phyloP scores from a whole-genome alignment of 2,797 vertebrate genomes.

The Lemur catta region DNA sequence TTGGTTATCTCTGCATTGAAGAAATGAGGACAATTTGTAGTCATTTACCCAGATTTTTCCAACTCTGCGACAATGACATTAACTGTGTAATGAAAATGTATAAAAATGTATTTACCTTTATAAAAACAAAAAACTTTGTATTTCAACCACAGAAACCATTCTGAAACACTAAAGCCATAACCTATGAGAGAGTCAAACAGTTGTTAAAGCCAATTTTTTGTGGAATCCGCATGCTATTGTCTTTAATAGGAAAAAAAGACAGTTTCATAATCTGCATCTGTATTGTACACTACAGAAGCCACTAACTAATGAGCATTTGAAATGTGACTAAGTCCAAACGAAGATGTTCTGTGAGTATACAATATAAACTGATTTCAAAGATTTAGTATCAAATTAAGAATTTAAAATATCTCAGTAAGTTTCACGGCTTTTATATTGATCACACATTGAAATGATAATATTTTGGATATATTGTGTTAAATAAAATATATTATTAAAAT shows the following conservation, averaged over 20 bases:
- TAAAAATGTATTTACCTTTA: constrained; percentile 24
- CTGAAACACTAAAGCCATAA: constrained; percentile 3
- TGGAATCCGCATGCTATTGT: background rate
- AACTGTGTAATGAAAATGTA: background rate
- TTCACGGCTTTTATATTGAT: background rate
- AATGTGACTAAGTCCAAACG: background rate
- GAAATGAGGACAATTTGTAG: background rate
- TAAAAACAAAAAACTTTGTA: constrained; percentile 2
- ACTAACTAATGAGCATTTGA: background rate
- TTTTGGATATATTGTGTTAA: background rate
- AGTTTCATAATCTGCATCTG: background rate
- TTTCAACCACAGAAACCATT: constrained; percentile 13
- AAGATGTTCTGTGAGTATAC: background rate
- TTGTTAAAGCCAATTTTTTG: background rate
- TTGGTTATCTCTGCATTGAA: background rate
- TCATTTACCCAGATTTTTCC: background rate
- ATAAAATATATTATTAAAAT: constrained; percentile 38
- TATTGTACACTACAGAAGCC: background rate
- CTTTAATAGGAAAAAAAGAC: background rate
- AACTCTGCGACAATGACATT: constrained; percentile 7
- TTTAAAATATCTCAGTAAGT: background rate
- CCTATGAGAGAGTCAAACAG: background rate
- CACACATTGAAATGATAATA: background rate
- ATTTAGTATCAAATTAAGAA: constrained; percentile 29
- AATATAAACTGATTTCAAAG: background rate